Percentiles rank a stretch among this genome's conserved stretches.
Evolutionary conservation across 92 coral and sea anemone genomes (phyloP).

Genomic region (Phymanthus crucifer): DNA sequence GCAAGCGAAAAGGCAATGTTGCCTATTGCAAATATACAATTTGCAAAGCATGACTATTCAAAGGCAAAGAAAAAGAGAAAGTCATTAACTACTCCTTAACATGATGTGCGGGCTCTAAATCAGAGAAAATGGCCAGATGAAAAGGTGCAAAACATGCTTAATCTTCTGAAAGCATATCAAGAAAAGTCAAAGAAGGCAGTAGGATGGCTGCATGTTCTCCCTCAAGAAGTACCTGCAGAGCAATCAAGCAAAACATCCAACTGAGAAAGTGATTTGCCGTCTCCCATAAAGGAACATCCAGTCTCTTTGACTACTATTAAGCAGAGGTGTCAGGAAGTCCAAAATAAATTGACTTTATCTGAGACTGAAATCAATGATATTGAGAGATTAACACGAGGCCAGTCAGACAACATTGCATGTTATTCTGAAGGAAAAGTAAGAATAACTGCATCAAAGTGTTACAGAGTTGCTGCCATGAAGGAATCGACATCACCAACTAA

Average conservation of each 20-base stretch:
- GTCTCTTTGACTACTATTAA: not conserved
- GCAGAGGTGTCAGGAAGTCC: slow-evolving; percentile 25
- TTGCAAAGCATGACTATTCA: slow-evolving; percentile 35
- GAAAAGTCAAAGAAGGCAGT: slow-evolving; percentile 20
- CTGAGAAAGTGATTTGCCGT: slow-evolving; percentile 31
- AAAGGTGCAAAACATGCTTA: slow-evolving; percentile 25
- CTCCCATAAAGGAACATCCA: slow-evolving; percentile 43
- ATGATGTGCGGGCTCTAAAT: slow-evolving; percentile 36
- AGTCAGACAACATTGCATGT: slow-evolving; percentile 28
- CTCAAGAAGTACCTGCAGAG: not conserved
- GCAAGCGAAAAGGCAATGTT: too few species aligned
- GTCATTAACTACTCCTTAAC: slow-evolving; percentile 9
- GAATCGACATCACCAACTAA: slow-evolving; percentile 46
- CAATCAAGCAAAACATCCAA: too few species aligned
- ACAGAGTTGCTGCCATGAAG: slow-evolving; percentile 40
- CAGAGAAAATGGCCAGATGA: slow-evolving; percentile 35
- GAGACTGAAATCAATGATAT: slow-evolving; percentile 3
- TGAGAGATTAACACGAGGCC: slow-evolving; percentile 31
- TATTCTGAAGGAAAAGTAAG: slow-evolving; percentile 20
- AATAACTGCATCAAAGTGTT: slow-evolving; percentile 48
- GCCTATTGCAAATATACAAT: slow-evolving; percentile 25
- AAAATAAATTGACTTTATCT: slow-evolving; percentile 17
- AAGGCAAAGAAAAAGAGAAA: slow-evolving; percentile 27
- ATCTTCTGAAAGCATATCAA: slow-evolving; percentile 26
- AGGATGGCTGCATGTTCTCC: slow-evolving; percentile 33